Evolutionary conservation across 2,888 invertebrate species (phyloP).

Genomic region (Patella ulyssiponensis): DNA sequence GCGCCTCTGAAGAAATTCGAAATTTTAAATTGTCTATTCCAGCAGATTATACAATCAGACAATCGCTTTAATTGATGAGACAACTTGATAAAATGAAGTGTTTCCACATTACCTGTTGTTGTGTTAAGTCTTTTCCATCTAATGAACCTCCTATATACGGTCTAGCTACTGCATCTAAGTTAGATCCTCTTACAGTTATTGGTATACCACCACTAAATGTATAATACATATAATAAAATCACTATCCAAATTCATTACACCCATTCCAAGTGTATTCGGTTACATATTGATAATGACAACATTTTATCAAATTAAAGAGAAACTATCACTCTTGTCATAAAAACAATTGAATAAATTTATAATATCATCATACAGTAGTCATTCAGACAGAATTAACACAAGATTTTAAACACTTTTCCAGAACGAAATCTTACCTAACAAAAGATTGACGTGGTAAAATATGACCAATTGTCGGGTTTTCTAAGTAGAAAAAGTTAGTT

Average conservation of each 20-base stretch:
- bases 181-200: slow-evolving; percentile 62
- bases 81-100: background rate
- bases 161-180: slow-evolving; percentile 55
- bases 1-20: slow-evolving; percentile 15
- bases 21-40: slow-evolving; percentile 9
- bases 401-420: background rate
- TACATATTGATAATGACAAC: no score
- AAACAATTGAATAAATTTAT: no score
- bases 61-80: background rate
- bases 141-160: slow-evolving; percentile 30
- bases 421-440: slow-evolving; percentile 24
- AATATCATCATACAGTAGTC: no score
- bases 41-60: background rate
- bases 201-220: slow-evolving; percentile 65
- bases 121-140: background rate
- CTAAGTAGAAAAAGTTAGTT: slow-evolving; percentile 46
- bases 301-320: no score
- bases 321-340: no score
- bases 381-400: no score
- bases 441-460: slow-evolving; percentile 25
- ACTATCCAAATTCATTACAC: no score
- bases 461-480: slow-evolving; percentile 46
- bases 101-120: background rate
- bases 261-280: no score
- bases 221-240: background rate